Percentiles rank a stretch among this genome's conserved stretches.
Evolutionary conservation across 1,140 invertebrate species (phyloP).

Genomic region (Drosophila nigrodunni): DNA sequence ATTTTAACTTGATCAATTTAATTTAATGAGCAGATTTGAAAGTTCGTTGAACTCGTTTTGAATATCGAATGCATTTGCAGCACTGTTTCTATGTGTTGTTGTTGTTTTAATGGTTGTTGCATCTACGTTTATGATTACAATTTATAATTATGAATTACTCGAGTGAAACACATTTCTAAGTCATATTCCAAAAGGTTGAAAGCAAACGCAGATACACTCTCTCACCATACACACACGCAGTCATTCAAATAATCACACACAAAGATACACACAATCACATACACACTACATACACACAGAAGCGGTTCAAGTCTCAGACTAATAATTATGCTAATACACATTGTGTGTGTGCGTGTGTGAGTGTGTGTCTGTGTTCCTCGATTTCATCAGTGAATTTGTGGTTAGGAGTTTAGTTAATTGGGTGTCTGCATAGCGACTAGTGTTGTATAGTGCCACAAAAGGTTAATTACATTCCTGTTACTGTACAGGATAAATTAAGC

Average conservation of each 20-base stretch:
- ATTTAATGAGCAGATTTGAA: background rate
- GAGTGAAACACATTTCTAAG: constrained; percentile 7
- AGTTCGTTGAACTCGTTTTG: constrained; percentile 3
- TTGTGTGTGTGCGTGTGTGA: background rate
- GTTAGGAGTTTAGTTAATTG: background rate
- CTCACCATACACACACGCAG: background rate
- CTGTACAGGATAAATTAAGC: background rate
- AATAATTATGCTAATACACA: constrained; percentile 4
- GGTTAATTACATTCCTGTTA: background rate
- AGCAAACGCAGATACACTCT: background rate
- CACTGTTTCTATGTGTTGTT: constrained; percentile 1
- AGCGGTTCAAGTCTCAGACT: background rate
- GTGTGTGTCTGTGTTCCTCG: background rate
- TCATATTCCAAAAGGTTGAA: background rate
- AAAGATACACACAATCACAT: background rate
- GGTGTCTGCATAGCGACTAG: constrained; percentile 16
- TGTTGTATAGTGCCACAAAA: constrained; percentile 11
- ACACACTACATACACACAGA: background rate
- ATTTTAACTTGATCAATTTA: background rate
- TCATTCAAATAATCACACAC: background rate
- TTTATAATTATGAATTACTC: constrained; percentile 21
- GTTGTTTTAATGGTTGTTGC: constrained; percentile 5
- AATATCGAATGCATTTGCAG: constrained; percentile 1
- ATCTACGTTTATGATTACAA: constrained; percentile 10
- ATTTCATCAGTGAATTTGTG: background rate